Conservation (phyloP, 2,888 invertebrate species). For the Cabera pusaria region DNA sequence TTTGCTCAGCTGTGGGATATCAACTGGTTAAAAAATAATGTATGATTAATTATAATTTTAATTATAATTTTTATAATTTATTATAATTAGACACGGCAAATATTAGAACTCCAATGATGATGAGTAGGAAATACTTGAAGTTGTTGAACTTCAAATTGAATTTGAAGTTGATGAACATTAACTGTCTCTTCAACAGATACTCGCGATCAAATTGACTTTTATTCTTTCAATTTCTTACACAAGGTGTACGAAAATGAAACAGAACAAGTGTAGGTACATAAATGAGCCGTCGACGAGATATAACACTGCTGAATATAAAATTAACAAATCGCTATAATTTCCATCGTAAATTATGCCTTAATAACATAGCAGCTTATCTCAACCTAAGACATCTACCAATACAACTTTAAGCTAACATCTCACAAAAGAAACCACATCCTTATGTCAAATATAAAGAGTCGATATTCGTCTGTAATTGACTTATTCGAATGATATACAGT, state of each 20-base stretch:
- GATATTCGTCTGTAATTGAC: conserved; percentile 30
- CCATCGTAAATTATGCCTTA: conserved; percentile 74
- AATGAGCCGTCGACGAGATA: conserved; percentile 50
- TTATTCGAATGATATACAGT: conserved; percentile 16
- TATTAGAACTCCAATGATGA: too few species aligned
- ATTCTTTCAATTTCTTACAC: conserved; percentile 3
- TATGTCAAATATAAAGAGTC: conserved; percentile 35
- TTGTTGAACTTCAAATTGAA: too few species aligned
- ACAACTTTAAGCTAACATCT: conserved; percentile 25
- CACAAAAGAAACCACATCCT: conserved; percentile 1
- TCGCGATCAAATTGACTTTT: too few species aligned
- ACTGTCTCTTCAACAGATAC: too few species aligned
- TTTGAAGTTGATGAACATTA: too few species aligned
- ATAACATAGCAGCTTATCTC: conserved; percentile 74
- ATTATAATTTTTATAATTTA: too few species aligned
- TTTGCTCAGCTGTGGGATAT: too few species aligned
- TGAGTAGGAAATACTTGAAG: too few species aligned
- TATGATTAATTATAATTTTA: too few species aligned
- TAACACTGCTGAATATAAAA: conserved; percentile 64
- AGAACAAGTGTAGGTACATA: conserved; percentile 36
- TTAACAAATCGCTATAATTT: conserved; percentile 79
- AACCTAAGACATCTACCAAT: conserved; percentile 65
- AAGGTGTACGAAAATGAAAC: conserved; percentile 20
- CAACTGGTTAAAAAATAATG: too few species aligned
- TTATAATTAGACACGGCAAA: too few species aligned